Evolutionary conservation across 1,140 invertebrate species (phyloP), one percentile per base, ranked within the genome.

Genomic region (Hypsibius dujardini): DNA sequence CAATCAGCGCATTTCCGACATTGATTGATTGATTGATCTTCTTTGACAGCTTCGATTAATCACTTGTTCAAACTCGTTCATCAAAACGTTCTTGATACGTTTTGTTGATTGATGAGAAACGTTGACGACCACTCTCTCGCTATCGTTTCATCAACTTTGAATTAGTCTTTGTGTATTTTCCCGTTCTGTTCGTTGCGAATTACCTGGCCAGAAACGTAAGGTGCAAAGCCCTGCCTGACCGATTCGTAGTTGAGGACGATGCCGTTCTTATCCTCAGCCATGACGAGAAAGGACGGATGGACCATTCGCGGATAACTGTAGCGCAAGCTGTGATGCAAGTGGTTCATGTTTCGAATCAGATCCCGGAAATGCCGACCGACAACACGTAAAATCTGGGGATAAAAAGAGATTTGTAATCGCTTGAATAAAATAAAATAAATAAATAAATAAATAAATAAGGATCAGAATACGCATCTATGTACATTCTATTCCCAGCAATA

Each of bases 281-380:
- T 45, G 42, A 67, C 62, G 3, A 67, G 3, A 42, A 67, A 67
- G 42, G 62, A 67, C 3, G 62, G 62, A 67, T 67, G 62, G 42
- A 67, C 45, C 62, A 67, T 67, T 12, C 62, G 62, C 3, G 62
- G 62, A 67, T 67, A 67, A 45, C 62, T 67, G 62, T 67, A 67
- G 42, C 62, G 62, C 62, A 67, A 15, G 42, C 62, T 15, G 62
- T 67, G 62, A 67, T 67, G 62, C 12, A 67, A 45, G 42, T 67
- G 62, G 42, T 67, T 67, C 62, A 67, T 7, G 62, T 67, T 45
- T 12, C 62, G 62, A 0, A 67, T 12, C 42, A 67, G 42, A 42
- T 67, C 62, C 3, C 62, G 62, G 7, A 67, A 67, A 67, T 67
- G 42, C 42, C 62, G 12, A 7, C 62, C 62, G 42, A 3, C 12